These are phyloP conservation scores for Saccostrea echinata DNA, from an alignment of 1,140 invertebrate genomes.

Conservation along the genomic window DNA sequence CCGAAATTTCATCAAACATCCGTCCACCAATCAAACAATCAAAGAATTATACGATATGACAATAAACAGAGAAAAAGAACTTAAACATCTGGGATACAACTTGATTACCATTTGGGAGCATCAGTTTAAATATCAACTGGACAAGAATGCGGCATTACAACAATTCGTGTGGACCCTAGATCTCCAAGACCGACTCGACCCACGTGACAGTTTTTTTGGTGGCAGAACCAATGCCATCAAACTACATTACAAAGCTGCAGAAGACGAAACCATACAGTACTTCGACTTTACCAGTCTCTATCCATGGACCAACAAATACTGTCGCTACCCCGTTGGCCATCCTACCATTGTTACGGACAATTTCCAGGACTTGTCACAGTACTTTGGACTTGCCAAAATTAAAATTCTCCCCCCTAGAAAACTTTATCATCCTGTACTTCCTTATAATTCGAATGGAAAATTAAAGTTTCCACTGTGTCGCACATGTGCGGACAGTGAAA, in stretches of 20 bases:
- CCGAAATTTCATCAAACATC: constrained; percentile 14
- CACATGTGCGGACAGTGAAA: constrained; percentile 43
- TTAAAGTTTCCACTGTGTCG: constrained; percentile 52
- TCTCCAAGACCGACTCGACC: constrained; percentile 47
- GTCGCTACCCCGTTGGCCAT: constrained; percentile 52
- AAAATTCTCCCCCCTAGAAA: constrained; percentile 47
- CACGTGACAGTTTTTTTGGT: constrained; percentile 45
- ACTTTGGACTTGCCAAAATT: constrained; percentile 56
- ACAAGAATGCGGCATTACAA: constrained; percentile 7
- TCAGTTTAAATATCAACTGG: constrained; percentile 44
- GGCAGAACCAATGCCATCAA: constrained; percentile 45
- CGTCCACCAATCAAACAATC: constrained; percentile 27
- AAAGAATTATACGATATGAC: constrained; percentile 39
- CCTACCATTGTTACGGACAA: constrained; percentile 50
- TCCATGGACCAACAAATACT: constrained; percentile 52
- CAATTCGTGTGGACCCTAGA: constrained; percentile 24
- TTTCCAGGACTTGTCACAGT: constrained; percentile 43
- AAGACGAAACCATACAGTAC: constrained; percentile 44
- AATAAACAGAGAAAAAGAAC: constrained; percentile 22
- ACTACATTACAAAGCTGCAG: constrained; percentile 40
- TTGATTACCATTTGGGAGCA: constrained; percentile 48
- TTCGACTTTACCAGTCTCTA: constrained; percentile 52
- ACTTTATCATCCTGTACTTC: constrained; percentile 54
- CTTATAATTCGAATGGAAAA: constrained; percentile 54
- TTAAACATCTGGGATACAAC: constrained; percentile 29